Evolutionary conservation across 2,888 invertebrate genomes (phyloP).

Genomic region (Melanargia galathea): DNA sequence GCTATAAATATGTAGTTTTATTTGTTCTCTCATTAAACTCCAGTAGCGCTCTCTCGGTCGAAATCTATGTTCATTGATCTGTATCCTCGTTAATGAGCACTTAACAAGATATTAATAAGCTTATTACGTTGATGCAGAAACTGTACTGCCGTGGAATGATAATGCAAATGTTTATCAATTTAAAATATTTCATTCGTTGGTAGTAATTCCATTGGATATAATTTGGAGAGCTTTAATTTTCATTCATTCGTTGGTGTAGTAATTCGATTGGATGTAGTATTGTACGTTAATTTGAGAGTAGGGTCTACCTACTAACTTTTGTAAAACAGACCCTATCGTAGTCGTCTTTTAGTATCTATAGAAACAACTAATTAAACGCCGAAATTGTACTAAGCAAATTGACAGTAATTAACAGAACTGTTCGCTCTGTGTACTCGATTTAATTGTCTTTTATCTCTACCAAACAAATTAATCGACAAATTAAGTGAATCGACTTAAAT

Average conservation of each 20-base stretch:
- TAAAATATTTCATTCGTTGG: background rate
- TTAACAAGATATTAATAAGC: constrained; percentile 50
- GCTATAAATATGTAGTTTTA: constrained; percentile 13
- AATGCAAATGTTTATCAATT: constrained; percentile 1
- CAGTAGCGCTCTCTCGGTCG: constrained; percentile 42
- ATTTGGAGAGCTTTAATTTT: too few relatives aligned
- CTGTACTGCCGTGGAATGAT: constrained; percentile 1
- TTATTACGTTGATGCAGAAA: constrained; percentile 46
- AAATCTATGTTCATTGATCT: constrained; percentile 41
- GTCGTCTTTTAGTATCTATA: too few relatives aligned
- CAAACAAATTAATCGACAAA: constrained; percentile 29
- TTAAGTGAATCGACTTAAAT: constrained; percentile 44
- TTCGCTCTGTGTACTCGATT: background rate
- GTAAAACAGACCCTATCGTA: too few relatives aligned
- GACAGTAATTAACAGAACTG: constrained; percentile 5
- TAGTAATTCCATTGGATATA: background rate
- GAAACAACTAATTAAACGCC: background rate
- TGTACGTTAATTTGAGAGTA: too few relatives aligned
- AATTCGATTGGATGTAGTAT: too few relatives aligned
- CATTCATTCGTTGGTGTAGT: too few relatives aligned
- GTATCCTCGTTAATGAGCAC: constrained; percentile 43
- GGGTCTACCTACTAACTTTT: too few relatives aligned
- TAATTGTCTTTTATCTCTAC: constrained; percentile 18
- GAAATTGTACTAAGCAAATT: background rate
- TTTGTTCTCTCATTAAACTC: constrained; percentile 6